Evolutionary conservation across 2,888 invertebrate species (phyloP), one percentile per base, ranked within the genome.

Genomic region (Chymomyza procnemis): DNA sequence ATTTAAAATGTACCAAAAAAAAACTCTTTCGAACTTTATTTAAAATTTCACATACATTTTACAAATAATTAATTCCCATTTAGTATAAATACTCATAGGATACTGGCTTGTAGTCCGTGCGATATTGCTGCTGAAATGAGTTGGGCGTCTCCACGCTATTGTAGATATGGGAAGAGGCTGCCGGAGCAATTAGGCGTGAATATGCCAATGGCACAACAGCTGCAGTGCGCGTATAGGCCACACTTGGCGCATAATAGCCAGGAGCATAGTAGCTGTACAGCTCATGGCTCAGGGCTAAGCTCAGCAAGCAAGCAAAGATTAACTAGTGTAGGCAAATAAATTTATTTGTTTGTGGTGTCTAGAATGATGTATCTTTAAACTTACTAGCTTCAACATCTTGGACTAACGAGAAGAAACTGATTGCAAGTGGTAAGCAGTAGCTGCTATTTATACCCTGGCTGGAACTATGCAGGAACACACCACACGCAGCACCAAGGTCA

Each of bases 71-170:
- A 50, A 3, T n/a, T 6, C 56, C 16, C 22, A 19, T 57, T 76
- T 69, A 88, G 70, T 81, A 85, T 30, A 88, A 18, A 63, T 86
- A 88, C 62, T 79, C 86, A 75, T 89, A 89, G 74, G 87, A 79
- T 76, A 88, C 69, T 58, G 89, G 89, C 66, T 88, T 80, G 72
- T 87, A 88, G 62, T 89, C 88, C 54, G 79, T 79, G 67, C 89
- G 87, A 71, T 88, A 89, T 19, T 89, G 89, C 62, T 89, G 89
- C 78, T 89, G 88, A 58, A 88, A 89, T 9, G 89, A 89, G 71
- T 79, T 80, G 9, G 85, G 78, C 4, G 89, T 89, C 73, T 86
- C 76, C 57, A 89, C 89, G 71, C 88, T 89, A 73, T 89, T 89
- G 66, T 89, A 89, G 14, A 88, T 75, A 67, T 88, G 88, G 46